phyloP scores from a whole-genome alignment of 2,797 vertebrate species.

The Coreius guichenoti region DNA sequence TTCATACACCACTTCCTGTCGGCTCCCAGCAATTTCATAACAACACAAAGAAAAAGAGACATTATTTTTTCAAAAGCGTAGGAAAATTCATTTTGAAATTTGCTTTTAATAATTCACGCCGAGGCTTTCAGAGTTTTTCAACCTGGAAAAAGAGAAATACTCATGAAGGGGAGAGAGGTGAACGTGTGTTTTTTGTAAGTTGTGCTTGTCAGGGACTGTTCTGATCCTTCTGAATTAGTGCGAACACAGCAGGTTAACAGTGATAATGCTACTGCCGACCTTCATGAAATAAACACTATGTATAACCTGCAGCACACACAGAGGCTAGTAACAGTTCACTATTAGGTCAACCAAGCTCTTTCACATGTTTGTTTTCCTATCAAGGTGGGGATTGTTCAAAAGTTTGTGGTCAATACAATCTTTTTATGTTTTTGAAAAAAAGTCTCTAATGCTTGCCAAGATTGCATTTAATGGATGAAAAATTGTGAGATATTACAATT shows the following conservation, averaged over 20 bases:
- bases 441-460: not conserved
- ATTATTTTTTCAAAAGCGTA: constrained; percentile 70
- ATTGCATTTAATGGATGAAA: not conserved
- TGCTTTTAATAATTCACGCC: constrained; percentile 76
- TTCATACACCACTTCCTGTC: constrained; percentile 73
- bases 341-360: constrained; percentile 3
- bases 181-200: constrained; percentile 7
- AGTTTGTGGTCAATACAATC: not conserved
- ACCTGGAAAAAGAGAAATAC: constrained; percentile 69
- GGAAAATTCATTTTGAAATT: constrained; percentile 72
- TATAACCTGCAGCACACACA: constrained; percentile 1
- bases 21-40: constrained; percentile 65
- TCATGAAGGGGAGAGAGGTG: constrained; percentile 48
- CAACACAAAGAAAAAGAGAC: constrained; percentile 69
- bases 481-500: not conserved
- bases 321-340: not conserved
- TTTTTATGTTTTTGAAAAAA: not conserved
- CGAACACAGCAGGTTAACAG: constrained; percentile 1
- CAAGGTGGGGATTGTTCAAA: not conserved
- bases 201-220: not conserved
- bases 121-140: constrained; percentile 70
- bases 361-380: not conserved
- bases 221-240: constrained; percentile 6
- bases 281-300: constrained; percentile 26
- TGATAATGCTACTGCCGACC: not conserved